phyloP scores from a whole-genome alignment of 2,113 vertebrate species.

The Shinisaurus crocodilurus region DNA sequence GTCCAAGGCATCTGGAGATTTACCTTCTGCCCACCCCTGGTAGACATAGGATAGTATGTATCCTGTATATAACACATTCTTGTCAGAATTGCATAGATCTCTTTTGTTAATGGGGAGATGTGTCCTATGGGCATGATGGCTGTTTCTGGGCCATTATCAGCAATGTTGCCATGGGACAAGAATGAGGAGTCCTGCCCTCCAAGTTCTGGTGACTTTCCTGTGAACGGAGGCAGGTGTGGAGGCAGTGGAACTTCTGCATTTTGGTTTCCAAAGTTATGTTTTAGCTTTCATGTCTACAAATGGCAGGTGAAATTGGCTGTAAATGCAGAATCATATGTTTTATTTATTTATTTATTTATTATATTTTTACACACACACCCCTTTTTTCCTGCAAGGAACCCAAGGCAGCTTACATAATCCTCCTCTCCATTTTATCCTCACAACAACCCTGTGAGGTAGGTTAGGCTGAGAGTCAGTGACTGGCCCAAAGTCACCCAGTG shows the following conservation, averaged over 20 bases:
- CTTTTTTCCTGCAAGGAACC: too few species aligned
- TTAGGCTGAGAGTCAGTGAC: too few species aligned
- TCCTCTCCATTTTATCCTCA: too few species aligned
- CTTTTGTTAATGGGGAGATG: neutral
- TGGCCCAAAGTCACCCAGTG: too few species aligned
- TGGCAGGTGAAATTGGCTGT: neutral
- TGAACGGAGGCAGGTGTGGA: neutral
- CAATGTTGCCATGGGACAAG: neutral
- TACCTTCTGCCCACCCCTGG: too few species aligned
- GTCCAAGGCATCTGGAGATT: too few species aligned
- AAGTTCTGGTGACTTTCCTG: neutral
- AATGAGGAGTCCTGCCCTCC: neutral
- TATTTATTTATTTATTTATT: too few species aligned
- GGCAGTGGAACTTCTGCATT: neutral
- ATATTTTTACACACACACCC: too few species aligned
- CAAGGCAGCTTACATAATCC: too few species aligned
- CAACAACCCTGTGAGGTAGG: too few species aligned
- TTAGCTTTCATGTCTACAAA: neutral
- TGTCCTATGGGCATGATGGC: neutral
- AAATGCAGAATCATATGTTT: neutral
- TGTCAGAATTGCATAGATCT: neutral
- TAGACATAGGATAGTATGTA: neutral
- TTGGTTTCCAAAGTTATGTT: neutral
- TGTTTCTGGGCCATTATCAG: neutral
- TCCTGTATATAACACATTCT: neutral